Base-by-base conservation (phyloP, 2,113 vertebrate genomes). In the Rhynchopsitta pachyrhyncha region DNA sequence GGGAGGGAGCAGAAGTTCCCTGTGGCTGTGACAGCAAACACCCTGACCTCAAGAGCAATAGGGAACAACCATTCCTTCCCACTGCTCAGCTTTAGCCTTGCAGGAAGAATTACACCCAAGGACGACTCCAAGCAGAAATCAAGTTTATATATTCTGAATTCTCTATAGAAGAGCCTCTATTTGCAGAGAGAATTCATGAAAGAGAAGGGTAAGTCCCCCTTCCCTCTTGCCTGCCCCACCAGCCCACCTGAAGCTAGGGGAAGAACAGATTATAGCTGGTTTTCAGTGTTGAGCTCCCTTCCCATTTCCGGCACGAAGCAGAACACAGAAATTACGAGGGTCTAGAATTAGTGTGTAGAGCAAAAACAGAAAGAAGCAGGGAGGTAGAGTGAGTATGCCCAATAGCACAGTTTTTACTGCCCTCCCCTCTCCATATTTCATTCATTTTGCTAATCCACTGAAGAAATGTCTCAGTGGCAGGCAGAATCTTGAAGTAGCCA, bases 381-480 rank as follows among this genome's bases (percentile, higher is more conserved):
- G 83, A 57, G 31, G 67, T n/a, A 11, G 44, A 84, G 22, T 2
- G 4, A 9, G 9, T 69, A 27, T 49, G 27, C 31, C 47, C 78
- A 74, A 82, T 82, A 52, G 28, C 69, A 81, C 17, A 2, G 67
- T 37, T 95, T 92, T 90, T 89, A 78, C 64, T 76, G 59, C 29
- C n/a, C 63, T 68, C 42, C 49, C 3, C 0, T 57, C 28, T 70
- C 71, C 8, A 8, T 80, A 90, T 93, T 97, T 95, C 86, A 88
- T 83, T 95, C 86, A 71, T 93, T 96, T 94, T 83, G 53, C 71
- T 92, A 91, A 88, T 91, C 79, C 1, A 0, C 76, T 82, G 63
- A 90, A 91, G 88, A 91, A 96, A 94, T 83, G 71, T 66, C 68
- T 95, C 52, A 37, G 90, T 95, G 86, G 92, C 95, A 92, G 86